These are phyloP conservation scores for Philereme vetulata DNA, from an alignment of 2,888 invertebrate species.

Conservation along the genomic window DNA sequence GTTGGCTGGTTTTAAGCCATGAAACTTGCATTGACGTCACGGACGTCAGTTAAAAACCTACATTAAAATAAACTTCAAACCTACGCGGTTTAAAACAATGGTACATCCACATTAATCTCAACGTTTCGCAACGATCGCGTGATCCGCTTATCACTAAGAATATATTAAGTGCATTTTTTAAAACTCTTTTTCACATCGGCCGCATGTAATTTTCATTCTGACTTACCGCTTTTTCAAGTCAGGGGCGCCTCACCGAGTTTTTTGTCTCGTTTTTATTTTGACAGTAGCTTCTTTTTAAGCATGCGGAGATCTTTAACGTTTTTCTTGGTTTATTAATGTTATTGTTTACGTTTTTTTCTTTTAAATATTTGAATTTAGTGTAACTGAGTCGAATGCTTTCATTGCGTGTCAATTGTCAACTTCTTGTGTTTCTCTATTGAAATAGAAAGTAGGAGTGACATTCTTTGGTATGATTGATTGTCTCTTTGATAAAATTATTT, in stretches of 20 bases:
- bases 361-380: conserved; percentile 7
- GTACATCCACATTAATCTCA: conserved; percentile 20
- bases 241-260: conserved; percentile 37
- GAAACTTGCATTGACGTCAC: no score
- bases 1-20: no score
- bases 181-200: conserved; percentile 37
- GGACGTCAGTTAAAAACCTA: no score
- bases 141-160: conserved; percentile 37
- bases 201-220: conserved; percentile 38
- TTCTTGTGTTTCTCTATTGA: conserved; percentile 1
- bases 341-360: conserved; percentile 20
- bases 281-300: conserved; percentile 10
- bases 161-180: conserved; percentile 38
- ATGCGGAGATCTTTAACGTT: conserved; percentile 6
- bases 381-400: conserved; percentile 1
- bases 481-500: background rate
- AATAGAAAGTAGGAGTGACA: conserved; percentile 1
- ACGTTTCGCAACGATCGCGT: conserved; percentile 34
- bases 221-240: conserved; percentile 35
- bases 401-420: conserved; percentile 4
- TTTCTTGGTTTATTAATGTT: conserved; percentile 15
- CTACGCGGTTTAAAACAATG: background rate
- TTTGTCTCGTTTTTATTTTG: conserved; percentile 19
- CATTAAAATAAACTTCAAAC: no score
- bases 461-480: conserved; percentile 4